phyloP scores from a whole-genome alignment of 1,140 invertebrate species.

The Hycleus cichorii region DNA sequence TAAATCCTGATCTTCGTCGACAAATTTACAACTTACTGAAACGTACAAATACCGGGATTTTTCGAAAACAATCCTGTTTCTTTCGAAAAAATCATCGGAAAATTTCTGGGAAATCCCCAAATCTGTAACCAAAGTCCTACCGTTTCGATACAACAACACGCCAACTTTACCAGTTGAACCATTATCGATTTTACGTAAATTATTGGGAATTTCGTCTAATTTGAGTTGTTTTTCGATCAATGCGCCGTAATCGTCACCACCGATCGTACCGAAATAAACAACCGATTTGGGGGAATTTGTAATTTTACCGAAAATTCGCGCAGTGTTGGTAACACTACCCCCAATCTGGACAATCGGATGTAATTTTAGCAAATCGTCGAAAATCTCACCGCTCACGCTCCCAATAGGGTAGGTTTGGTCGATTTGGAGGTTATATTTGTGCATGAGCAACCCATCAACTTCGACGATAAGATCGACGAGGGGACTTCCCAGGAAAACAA shows the following conservation, averaged over 20 bases:
- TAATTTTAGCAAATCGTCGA: slow-evolving; percentile 3
- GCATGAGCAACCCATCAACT: slow-evolving; percentile 16
- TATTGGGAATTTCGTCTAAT: slow-evolving; percentile 30
- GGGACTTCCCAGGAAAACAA: slow-evolving; percentile 22
- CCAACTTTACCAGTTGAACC: slow-evolving; percentile 59
- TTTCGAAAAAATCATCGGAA: slow-evolving; percentile 28
- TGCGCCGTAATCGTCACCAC: slow-evolving; percentile 36
- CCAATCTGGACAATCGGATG: slow-evolving; percentile 27
- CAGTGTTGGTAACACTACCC: slow-evolving; percentile 45
- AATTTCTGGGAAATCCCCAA: slow-evolving; percentile 51
- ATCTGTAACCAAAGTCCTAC: slow-evolving; percentile 53
- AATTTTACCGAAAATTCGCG: slow-evolving; percentile 43
- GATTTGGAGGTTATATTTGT: slow-evolving; percentile 12
- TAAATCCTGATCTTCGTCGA: not conserved
- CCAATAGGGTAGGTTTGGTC: slow-evolving; percentile 12
- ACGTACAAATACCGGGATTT: slow-evolving; percentile 18
- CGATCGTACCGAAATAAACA: slow-evolving; percentile 43
- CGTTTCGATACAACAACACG: slow-evolving; percentile 52
- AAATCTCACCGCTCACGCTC: not conserved
- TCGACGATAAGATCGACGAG: slow-evolving; percentile 18
- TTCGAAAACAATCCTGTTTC: slow-evolving; percentile 25
- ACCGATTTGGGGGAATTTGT: slow-evolving; percentile 33
- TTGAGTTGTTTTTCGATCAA: slow-evolving; percentile 11
- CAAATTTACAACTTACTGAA: slow-evolving; percentile 16
- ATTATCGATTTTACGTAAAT: slow-evolving; percentile 39